Conservation (phyloP, 2,797 vertebrate genomes). For the Acanthurus tractus region DNA sequence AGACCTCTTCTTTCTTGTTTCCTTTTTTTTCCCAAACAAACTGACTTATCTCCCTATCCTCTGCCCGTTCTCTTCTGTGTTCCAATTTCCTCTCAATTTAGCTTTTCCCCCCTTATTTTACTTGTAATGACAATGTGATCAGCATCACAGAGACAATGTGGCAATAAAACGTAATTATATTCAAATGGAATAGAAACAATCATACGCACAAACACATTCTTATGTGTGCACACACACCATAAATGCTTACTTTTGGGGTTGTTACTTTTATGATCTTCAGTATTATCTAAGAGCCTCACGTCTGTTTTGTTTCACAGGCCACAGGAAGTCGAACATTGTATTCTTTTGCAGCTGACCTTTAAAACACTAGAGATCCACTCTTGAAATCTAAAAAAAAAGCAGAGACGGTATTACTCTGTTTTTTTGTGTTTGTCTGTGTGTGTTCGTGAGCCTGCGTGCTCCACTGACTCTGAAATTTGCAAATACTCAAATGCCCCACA, state of each 20-base stretch:
- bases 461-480: slow-evolving; percentile 69
- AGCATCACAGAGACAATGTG: slow-evolving; percentile 73
- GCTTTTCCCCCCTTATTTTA: neutral
- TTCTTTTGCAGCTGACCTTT: slow-evolving; percentile 73
- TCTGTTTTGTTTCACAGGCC: slow-evolving; percentile 44
- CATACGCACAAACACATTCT: slow-evolving; percentile 1
- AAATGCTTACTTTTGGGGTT: slow-evolving; percentile 21
- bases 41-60: slow-evolving; percentile 26
- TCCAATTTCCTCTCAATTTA: slow-evolving; percentile 21
- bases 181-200: neutral
- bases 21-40: slow-evolving; percentile 35
- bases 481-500: slow-evolving; percentile 61
- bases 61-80: slow-evolving; percentile 28
- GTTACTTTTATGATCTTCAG: slow-evolving; percentile 27
- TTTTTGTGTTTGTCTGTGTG: slow-evolving; percentile 48
- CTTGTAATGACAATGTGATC: slow-evolving; percentile 75
- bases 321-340: slow-evolving; percentile 57
- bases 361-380: slow-evolving; percentile 53
- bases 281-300: slow-evolving; percentile 38
- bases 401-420: slow-evolving; percentile 45
- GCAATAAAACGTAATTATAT: slow-evolving; percentile 22
- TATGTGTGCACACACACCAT: neutral
- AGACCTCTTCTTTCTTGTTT: slow-evolving; percentile 32
- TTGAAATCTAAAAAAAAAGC: slow-evolving; percentile 52
- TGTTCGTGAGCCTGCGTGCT: slow-evolving; percentile 67